Percentiles rank a stretch among this genome's conserved stretches.
Evolutionary conservation across 2,888 invertebrate species (phyloP).

Genomic region (Parnassius mnemosyne): DNA sequence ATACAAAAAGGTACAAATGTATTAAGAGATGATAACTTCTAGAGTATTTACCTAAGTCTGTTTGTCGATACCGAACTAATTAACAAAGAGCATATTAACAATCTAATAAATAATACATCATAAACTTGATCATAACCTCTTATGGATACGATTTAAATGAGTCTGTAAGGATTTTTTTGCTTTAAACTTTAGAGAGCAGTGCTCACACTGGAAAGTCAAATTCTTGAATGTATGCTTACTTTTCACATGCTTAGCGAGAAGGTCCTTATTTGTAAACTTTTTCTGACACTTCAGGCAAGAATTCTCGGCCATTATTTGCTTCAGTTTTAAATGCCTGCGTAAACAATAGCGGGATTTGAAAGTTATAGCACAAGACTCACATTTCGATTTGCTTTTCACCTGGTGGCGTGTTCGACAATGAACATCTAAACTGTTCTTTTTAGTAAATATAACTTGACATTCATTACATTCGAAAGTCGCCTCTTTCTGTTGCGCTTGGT

Average conservation of each 20-base stretch:
- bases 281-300: constrained; percentile 68
- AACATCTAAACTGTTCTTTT: constrained; percentile 57
- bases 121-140: constrained; percentile 58
- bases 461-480: constrained; percentile 68
- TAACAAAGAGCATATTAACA: background rate
- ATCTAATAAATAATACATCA: constrained; percentile 10
- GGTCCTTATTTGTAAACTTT: constrained; percentile 61
- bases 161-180: constrained; percentile 58
- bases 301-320: constrained; percentile 63
- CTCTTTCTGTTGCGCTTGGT: constrained; percentile 59
- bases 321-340: constrained; percentile 64
- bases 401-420: constrained; percentile 69
- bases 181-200: constrained; percentile 66
- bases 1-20: too few relatives aligned
- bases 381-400: constrained; percentile 61
- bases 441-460: constrained; percentile 64
- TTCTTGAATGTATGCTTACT: constrained; percentile 69
- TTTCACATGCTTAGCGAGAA: constrained; percentile 56
- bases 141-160: constrained; percentile 65
- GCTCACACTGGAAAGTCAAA: constrained; percentile 60
- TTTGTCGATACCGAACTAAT: background rate
- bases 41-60: too few relatives aligned
- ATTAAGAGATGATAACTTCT: too few relatives aligned
- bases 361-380: constrained; percentile 66
- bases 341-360: constrained; percentile 72